These are phyloP conservation scores for Meteorus colon DNA, from an alignment of 2,888 invertebrate genomes.

Conservation along the genomic window DNA sequence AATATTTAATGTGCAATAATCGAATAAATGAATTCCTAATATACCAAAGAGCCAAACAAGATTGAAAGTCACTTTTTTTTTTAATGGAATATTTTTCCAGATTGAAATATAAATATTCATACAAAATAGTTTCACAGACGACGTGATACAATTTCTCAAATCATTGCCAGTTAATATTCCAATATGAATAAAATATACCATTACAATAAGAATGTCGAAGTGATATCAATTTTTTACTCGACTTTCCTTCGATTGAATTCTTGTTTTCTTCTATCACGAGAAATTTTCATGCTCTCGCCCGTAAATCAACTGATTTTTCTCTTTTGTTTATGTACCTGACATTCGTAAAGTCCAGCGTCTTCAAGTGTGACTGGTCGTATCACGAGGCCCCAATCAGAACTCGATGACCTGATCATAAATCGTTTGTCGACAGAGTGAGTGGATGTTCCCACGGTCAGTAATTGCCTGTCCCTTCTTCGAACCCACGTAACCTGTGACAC, in stretches of 20 bases:
- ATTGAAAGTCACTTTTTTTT: neutral
- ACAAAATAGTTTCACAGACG: too few species aligned
- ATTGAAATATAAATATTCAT: too few species aligned
- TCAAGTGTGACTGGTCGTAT: conserved; percentile 70
- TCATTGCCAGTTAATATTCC: too few species aligned
- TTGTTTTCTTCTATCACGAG: too few species aligned
- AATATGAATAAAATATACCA: too few species aligned
- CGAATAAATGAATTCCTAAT: neutral
- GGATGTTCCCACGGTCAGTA: conserved; percentile 58
- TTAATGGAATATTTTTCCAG: too few species aligned
- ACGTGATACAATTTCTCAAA: too few species aligned
- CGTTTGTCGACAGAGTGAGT: conserved; percentile 60
- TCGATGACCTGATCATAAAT: conserved; percentile 55
- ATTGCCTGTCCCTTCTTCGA: conserved; percentile 57
- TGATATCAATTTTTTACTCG: too few species aligned
- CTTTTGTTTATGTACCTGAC: conserved; percentile 65
- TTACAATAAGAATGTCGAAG: too few species aligned
- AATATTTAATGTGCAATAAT: neutral
- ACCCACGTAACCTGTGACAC: conserved; percentile 62
- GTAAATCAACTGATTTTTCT: conserved; percentile 9
- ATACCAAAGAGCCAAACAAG: neutral
- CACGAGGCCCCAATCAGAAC: conserved; percentile 72
- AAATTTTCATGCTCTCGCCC: too few species aligned
- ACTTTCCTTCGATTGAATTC: too few species aligned
- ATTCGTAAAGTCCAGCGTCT: conserved; percentile 74